Evolutionary conservation across 2,113 vertebrate genomes (phyloP).

Genomic region (Gracilinanus agilis): DNA sequence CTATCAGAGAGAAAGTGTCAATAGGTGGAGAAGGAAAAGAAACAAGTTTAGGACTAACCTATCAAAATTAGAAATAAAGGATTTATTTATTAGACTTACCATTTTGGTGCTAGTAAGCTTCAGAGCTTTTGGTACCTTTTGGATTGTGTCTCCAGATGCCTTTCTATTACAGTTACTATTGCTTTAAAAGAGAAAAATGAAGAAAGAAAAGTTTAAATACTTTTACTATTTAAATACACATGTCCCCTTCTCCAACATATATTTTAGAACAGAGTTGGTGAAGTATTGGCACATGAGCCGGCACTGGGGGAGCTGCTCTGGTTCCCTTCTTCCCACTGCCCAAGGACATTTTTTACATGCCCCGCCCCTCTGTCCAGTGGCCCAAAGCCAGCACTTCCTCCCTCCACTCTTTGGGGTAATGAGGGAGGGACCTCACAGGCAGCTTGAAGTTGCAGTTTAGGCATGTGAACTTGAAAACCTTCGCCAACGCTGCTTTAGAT

Average conservation of each 20-base stretch:
- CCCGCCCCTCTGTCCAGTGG: no score
- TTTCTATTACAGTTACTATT: constrained; percentile 69
- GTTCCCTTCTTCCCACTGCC: no score
- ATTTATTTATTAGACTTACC: constrained; percentile 77
- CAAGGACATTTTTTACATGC: no score
- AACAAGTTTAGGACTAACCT: neutral
- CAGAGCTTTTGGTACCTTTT: constrained; percentile 62
- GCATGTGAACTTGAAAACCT: no score
- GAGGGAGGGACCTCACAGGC: no score
- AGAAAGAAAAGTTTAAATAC: neutral
- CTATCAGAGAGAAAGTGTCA: constrained; percentile 28
- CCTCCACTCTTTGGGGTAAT: no score
- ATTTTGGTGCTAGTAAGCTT: constrained; percentile 74
- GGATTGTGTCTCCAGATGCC: constrained; percentile 60
- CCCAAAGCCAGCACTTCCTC: no score
- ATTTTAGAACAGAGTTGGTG: neutral
- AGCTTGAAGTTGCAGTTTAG: no score
- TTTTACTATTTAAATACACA: neutral
- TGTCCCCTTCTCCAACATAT: neutral
- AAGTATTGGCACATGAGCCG: no score
- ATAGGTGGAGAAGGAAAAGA: neutral
- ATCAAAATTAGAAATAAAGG: neutral
- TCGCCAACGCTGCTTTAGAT: no score
- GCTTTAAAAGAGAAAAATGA: constrained; percentile 7
- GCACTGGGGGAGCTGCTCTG: no score